Conservation (phyloP, 2,797 vertebrate genomes). For the Pipistrellus pygmaeus region DNA sequence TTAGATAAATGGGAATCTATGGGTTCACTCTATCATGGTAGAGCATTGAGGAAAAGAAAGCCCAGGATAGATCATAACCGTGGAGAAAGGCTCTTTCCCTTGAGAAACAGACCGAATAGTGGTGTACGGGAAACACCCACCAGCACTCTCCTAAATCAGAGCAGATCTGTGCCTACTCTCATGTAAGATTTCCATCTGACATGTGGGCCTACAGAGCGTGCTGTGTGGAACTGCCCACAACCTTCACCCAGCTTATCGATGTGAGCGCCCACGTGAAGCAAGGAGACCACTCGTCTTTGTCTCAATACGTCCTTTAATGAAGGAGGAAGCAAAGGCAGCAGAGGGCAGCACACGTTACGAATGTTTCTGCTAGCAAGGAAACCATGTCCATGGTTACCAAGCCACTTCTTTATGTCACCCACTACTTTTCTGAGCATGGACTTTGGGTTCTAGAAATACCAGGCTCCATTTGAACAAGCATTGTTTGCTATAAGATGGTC, state of each 20-base stretch:
- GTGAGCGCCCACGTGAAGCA: neutral
- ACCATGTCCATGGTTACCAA: neutral
- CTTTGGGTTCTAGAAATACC: neutral
- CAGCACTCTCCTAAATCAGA: neutral
- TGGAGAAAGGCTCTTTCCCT: neutral
- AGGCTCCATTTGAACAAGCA: neutral
- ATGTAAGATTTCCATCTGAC: neutral
- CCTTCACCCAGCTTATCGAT: neutral
- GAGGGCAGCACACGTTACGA: accelerated
- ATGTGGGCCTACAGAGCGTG: accelerated
- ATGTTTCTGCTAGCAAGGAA: neutral
- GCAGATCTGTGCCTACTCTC: accelerated
- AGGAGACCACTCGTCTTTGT: accelerated
- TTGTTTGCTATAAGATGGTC: neutral
- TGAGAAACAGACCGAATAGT: accelerated
- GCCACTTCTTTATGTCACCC: too few species aligned
- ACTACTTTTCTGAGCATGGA: neutral
- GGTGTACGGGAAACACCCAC: accelerated
- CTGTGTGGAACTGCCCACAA: neutral
- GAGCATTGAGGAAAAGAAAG: neutral
- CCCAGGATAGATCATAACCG: accelerated
- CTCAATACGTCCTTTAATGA: neutral
- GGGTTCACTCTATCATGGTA: accelerated
- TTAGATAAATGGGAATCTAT: neutral
- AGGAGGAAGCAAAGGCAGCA: neutral